These are phyloP conservation scores for Drosophila affinis DNA, from an alignment of 2,888 invertebrate species.

Conservation along the genomic window DNA sequence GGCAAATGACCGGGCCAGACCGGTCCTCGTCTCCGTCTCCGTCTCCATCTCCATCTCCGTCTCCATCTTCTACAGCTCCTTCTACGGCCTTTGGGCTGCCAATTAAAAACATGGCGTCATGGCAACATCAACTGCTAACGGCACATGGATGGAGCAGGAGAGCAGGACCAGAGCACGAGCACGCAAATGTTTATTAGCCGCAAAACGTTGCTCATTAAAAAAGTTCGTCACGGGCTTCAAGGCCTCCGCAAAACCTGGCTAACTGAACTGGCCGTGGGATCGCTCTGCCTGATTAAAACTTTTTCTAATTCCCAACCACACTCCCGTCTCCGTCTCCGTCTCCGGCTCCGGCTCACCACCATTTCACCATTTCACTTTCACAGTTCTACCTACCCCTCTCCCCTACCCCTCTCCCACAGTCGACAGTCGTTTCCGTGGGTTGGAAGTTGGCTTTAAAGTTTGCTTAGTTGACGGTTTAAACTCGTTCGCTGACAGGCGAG, in stretches of 20 bases:
- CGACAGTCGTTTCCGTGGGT: not conserved
- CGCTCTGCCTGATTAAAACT: conserved; percentile 41
- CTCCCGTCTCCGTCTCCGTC: not conserved
- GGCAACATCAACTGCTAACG: conserved; percentile 54
- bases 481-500: conserved; percentile 34
- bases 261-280: conserved; percentile 24
- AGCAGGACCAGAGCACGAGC: conserved; percentile 27
- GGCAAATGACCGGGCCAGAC: conserved; percentile 31
- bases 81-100: conserved; percentile 53
- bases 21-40: not conserved
- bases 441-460: conserved; percentile 41
- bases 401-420: no score
- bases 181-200: conserved; percentile 79
- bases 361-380: not conserved
- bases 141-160: conserved; percentile 24
- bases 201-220: conserved; percentile 77
- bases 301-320: conserved; percentile 10
- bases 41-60: not conserved
- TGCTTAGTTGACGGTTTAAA: conserved; percentile 34
- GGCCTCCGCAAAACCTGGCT: conserved; percentile 32
- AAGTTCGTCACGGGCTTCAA: conserved; percentile 68
- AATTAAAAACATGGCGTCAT: conserved; percentile 79
- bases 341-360: not conserved
- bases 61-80: conserved; percentile 8
- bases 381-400: no score